Base-by-base conservation (phyloP, 2,797 vertebrate species). In the Luscinia megarhynchos region DNA sequence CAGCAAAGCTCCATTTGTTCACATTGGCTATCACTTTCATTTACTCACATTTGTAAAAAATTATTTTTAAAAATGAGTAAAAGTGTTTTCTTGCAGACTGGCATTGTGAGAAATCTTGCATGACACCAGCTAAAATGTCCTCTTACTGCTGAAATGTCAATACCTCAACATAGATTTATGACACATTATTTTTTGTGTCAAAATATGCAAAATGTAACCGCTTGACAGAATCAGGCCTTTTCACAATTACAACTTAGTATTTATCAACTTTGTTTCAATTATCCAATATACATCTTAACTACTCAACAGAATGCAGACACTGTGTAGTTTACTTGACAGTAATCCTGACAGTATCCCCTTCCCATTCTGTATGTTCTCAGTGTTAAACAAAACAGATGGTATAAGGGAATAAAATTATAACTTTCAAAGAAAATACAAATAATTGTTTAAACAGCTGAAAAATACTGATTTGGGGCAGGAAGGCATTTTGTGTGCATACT, bases 381-480 rank as follows among this genome's bases (percentile, higher is more conserved):
- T 40, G 18, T 81, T 75, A 79, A 74, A 63, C 32, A 81, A 76
- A 89, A 62, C 20, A 87, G 9, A 72, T 23, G 30, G 62, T 12
- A 5, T 22, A 55, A 59, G 19, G n/a, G 21, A 55, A 66, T 38
- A 74, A 76, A 91, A 72, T 34, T 50, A 22, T 41, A 82, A 36
- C 36, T 54, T 62, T 36, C 10, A 43, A 77, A 59, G 27, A 81
- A 92, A 89, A 76, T 38, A 8, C 36, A 79, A 62, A 8, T 29
- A 82, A 62, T 53, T 84, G 20, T 89, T 94, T 75, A 46, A 92
- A 88, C 53, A 86, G 81, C 19, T 94, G 79, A 91, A 86, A 87
- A 76, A 50, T 3, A 87, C 40, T 1, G 4, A 59, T 86, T 64
- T 84, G 68, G 57, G 41, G 34, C 40, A 92, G 53, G 43, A 51